Conservation (phyloP, 2,113 vertebrate species). For the Ciconia stormi region DNA sequence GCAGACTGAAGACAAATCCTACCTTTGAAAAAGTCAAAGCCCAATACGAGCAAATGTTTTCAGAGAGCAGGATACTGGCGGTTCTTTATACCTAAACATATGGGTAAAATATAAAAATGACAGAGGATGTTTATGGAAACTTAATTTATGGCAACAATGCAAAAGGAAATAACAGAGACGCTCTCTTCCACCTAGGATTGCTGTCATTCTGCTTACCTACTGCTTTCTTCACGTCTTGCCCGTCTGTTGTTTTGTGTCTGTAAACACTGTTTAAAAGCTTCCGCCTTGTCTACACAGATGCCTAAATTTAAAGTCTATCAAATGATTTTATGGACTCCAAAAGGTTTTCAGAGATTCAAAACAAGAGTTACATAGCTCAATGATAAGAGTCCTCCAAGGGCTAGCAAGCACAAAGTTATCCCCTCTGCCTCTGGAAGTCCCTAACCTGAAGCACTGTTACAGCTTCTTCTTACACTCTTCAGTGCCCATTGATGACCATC, state of each 20-base stretch:
- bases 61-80: not conserved
- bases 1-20: slow-evolving; percentile 1
- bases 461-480: not conserved
- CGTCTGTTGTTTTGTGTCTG: not conserved
- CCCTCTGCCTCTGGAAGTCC: not conserved
- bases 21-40: not conserved
- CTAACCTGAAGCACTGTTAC: not conserved
- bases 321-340: not conserved
- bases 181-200: slow-evolving; percentile 2
- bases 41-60: slow-evolving; percentile 30
- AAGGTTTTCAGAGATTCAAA: not conserved
- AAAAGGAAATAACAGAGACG: slow-evolving; percentile 47
- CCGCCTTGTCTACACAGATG: not conserved
- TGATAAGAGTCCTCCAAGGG: not conserved
- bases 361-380: not conserved
- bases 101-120: not conserved
- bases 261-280: slow-evolving; percentile 10
- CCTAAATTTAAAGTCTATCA: not conserved
- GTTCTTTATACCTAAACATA: slow-evolving; percentile 30
- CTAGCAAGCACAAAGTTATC: not conserved
- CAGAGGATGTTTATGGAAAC: slow-evolving; percentile 16
- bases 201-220: not conserved
- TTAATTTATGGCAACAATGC: slow-evolving; percentile 23
- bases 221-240: not conserved
- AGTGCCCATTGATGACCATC: not conserved